Evolutionary conservation across 2,797 vertebrate genomes (phyloP), one percentile per base, ranked within the genome.

Genomic region (Urosaurus nigricauda): DNA sequence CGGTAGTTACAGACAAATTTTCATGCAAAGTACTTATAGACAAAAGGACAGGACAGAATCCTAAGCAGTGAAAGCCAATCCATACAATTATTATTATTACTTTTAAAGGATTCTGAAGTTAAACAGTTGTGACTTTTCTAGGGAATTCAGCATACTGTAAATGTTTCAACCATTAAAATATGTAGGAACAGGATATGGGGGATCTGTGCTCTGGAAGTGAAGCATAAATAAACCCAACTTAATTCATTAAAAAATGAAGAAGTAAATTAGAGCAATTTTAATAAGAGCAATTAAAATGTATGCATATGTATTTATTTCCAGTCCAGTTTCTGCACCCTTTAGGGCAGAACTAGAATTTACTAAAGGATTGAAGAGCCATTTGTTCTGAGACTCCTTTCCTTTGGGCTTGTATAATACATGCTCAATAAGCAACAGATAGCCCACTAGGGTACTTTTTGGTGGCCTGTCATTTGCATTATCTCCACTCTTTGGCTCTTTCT

Each of bases 21-120:
- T 16, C 87, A 60, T 78, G 56, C 63, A 60, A 87, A 9, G 5
- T 79, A 65, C 81, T 89, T 29, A 47, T 80, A 82, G 85, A 21
- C n/a, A 80, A 83, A 92, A 88, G 3, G 65, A 68, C 3, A 24
- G 65, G 24, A 7, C 3, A 26, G 71, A 74, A 87, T 74, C 14
- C 40, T 70, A 43, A 68, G 6, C 32, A n/a, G 2, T 40, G 32
- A 65, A 68, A 68, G 63, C 63, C 32, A 68, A 47, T 68, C 21
- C 60, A 73, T 58, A 29, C 29, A 32, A 58, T 26, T 1, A n/a
- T 7, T 8, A 1, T 9, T 51, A 51, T 51, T 51, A 7, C 8
- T 51, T 51, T 51, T 51, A 24, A 63, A 26, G n/a, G 51, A 87
- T 89, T 83, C 40, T 24, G 51, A 84, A 35, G 29, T 85, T 43